Base-by-base conservation (phyloP, 2,888 invertebrate genomes). In the Tenthredo notha region DNA sequence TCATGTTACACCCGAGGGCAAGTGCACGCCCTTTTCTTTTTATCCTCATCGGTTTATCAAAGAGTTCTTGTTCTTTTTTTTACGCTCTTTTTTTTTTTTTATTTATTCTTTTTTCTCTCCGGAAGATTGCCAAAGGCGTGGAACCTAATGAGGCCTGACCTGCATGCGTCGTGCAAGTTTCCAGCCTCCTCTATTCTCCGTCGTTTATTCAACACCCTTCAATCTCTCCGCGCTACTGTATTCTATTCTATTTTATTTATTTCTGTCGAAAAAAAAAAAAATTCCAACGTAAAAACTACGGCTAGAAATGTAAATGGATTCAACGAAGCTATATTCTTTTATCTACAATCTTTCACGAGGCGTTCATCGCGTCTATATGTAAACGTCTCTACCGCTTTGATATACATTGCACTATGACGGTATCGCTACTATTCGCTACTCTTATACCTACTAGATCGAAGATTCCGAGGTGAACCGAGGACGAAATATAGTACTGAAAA, bases 41-140 rank as follows among this genome's bases (percentile, higher is more conserved):
- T 87, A 85, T 88, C 87, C 80, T 87, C 87, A 84, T 88, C 87
- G 86, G 87, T 88, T 88, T 88, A 88, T 90, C 90, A 90, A 89
- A 87, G 88, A 86, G 87, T 54, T 70, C 25, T 37, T 72, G 7
- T 37, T 10, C 47, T 54, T 25, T 37, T 58, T 47, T 33, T 40
- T 85, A 82, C 50, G 80, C n/a, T 29, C 84, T 67, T 78, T 78
- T 40, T 37, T 29, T 33, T 33, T 33, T 33, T 33, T 4, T 33
- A 4, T 4, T 33, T 33, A 0, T 33, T 2, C 4, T 33, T 33
- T 33, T 72, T 33, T 84, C 70, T 61, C 82, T 77, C 84, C 87
- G 89, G 88, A 33, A 85, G 86, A 87, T 86, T 87, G 89, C 90
- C 90, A 87, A 87, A 86, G 87, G 87, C 87, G 87, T 80, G 70